Percentiles rank a stretch among this genome's conserved stretches.
Conservation (phyloP, 2,888 invertebrate genomes). For the Nematopogon swammerdamellus region DNA sequence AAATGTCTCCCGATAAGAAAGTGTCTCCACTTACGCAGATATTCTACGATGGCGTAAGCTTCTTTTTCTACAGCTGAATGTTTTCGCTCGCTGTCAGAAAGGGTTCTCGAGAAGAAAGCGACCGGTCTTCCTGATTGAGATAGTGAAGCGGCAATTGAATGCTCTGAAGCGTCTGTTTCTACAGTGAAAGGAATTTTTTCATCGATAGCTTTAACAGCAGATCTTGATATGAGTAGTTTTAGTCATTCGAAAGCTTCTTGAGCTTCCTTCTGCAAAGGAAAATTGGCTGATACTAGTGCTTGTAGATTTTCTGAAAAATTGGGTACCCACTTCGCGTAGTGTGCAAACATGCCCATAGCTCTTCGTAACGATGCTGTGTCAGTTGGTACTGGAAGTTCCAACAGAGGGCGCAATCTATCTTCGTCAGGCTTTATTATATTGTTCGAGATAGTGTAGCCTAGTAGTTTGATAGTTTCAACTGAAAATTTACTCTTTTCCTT, state of each 20-base stretch:
- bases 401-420: too few species aligned
- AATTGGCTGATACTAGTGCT: not conserved
- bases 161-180: slow-evolving; percentile 5
- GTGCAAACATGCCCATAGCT: not conserved
- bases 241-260: slow-evolving; percentile 1
- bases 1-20: slow-evolving; percentile 10
- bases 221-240: slow-evolving; percentile 1
- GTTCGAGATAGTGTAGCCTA: not conserved
- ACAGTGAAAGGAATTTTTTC: slow-evolving; percentile 4
- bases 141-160: not conserved
- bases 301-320: slow-evolving; percentile 2
- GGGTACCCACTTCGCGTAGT: not conserved
- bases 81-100: slow-evolving; percentile 1
- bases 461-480: not conserved
- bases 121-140: too few species aligned
- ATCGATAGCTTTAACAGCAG: slow-evolving; percentile 3
- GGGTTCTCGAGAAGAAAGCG: slow-evolving; percentile 1
- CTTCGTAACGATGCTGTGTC: not conserved
- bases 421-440: not conserved
- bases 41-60: slow-evolving; percentile 9
- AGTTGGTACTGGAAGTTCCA: too few species aligned
- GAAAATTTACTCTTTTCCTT: too few species aligned
- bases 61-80: slow-evolving; percentile 2
- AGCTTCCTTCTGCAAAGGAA: not conserved
- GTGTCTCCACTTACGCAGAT: slow-evolving; percentile 11